These are phyloP conservation scores for Tolypeutes matacus DNA, from an alignment of 2,797 vertebrate genomes.

Conservation along the genomic window DNA sequence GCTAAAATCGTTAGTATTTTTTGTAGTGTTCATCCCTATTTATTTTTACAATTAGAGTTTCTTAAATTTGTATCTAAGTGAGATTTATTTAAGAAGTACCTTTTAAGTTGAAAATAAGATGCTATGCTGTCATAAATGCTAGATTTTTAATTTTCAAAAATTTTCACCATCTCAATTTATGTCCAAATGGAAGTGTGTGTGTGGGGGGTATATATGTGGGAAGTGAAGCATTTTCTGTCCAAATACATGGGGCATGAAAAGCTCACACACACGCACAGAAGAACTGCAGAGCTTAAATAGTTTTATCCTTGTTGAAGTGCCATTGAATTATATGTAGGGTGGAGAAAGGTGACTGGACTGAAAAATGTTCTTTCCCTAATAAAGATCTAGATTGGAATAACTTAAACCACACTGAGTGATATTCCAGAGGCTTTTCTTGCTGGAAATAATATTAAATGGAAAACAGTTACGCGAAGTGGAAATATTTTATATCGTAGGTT, in stretches of 20 bases:
- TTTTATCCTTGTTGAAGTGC: constrained; percentile 78
- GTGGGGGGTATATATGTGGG: background rate
- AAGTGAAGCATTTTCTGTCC: constrained; percentile 48
- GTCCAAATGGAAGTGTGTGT: background rate
- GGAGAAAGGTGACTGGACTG: constrained; percentile 64
- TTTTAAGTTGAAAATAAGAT: constrained; percentile 39
- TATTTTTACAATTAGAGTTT: constrained; percentile 7
- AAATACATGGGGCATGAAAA: background rate
- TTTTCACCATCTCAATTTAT: background rate
- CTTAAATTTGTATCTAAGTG: background rate
- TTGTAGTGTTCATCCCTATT: background rate
- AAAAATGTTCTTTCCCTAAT: constrained; percentile 81
- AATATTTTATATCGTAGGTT: constrained; percentile 71
- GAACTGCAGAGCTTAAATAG: constrained; percentile 45
- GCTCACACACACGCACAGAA: background rate
- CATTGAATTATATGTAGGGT: constrained; percentile 71
- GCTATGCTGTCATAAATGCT: background rate
- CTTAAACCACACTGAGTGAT: constrained; percentile 75
- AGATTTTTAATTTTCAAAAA: background rate
- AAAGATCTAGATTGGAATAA: constrained; percentile 82
- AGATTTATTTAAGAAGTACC: background rate
- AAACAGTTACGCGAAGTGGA: constrained; percentile 78
- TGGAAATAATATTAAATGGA: constrained; percentile 76
- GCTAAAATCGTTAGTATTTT: background rate
- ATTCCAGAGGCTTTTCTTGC: constrained; percentile 78